These are phyloP conservation scores for Agrochola circellaris DNA, from an alignment of 2,888 invertebrate species.

Conservation along the genomic window DNA sequence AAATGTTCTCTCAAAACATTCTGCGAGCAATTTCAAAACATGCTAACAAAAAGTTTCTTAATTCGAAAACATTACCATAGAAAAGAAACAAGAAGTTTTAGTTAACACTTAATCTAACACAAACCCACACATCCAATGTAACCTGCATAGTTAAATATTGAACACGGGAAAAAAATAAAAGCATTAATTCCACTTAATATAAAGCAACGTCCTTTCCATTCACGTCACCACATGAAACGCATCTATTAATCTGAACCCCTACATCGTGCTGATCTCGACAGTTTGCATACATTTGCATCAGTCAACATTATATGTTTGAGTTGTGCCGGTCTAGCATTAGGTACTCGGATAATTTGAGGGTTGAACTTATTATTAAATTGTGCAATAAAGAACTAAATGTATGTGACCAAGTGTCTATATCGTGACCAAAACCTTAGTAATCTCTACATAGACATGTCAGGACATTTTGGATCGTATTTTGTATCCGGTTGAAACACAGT, in stretches of 20 bases:
- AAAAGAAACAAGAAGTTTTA: not conserved
- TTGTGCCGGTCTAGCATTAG: slow-evolving; percentile 5
- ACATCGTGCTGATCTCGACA: slow-evolving; percentile 13
- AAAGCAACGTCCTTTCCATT: not conserved
- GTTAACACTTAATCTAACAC: not conserved
- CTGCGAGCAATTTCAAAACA: too few species aligned
- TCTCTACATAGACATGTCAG: not conserved
- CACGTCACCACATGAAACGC: slow-evolving; percentile 8
- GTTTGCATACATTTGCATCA: slow-evolving; percentile 7
- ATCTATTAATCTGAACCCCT: not conserved
- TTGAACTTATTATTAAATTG: slow-evolving; percentile 22
- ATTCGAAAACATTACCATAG: not conserved
- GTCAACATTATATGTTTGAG: slow-evolving; percentile 4
- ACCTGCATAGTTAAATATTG: not conserved
- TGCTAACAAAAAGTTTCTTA: not conserved
- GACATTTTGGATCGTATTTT: not conserved
- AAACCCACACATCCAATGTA: not conserved
- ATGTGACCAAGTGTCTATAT: slow-evolving; percentile 2
- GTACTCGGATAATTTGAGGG: slow-evolving; percentile 22
- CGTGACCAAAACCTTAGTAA: not conserved
- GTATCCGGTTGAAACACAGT: not conserved
- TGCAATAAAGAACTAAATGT: slow-evolving; percentile 28
- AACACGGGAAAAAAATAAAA: not conserved
- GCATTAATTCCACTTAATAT: not conserved
- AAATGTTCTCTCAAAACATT: too few species aligned